phyloP scores from a whole-genome alignment of 2,113 vertebrate genomes.

The Scolopax mira region DNA sequence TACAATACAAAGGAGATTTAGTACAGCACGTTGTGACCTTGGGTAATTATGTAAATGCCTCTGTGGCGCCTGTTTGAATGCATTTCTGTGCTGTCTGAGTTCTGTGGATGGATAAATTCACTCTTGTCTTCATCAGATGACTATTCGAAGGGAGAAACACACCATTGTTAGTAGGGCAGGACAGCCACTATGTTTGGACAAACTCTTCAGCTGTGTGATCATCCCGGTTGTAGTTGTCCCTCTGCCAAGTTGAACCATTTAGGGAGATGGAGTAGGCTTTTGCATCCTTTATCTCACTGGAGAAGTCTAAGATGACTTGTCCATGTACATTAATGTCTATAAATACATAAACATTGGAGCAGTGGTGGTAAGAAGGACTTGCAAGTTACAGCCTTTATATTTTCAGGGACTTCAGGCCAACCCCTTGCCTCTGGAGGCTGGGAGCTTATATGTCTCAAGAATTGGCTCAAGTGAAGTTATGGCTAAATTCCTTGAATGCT shows the following conservation, averaged over 20 bases:
- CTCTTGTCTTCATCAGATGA: not conserved
- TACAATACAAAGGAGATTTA: not conserved
- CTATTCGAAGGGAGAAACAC: not conserved
- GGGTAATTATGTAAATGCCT: conserved; percentile 9
- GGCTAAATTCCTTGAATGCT: not conserved
- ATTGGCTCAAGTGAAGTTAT: not conserved
- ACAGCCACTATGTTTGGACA: not conserved
- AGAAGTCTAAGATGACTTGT: not conserved
- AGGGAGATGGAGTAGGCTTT: not conserved
- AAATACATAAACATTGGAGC: not conserved
- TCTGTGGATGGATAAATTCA: not conserved
- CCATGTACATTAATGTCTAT: not conserved
- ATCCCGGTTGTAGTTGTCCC: not conserved
- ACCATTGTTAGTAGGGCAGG: not conserved
- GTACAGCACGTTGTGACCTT: conserved; percentile 36
- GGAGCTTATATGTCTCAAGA: not conserved
- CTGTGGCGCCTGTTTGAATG: not conserved
- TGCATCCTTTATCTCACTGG: not conserved
- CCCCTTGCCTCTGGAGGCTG: not conserved
- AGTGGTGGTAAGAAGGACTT: not conserved
- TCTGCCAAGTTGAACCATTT: not conserved
- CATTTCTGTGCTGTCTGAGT: not conserved
- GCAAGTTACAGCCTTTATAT: not conserved
- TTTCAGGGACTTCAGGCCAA: not conserved
- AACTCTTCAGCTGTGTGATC: not conserved